Conservation (phyloP, 2,888 invertebrate genomes). For the Tetranychus truncatus region DNA sequence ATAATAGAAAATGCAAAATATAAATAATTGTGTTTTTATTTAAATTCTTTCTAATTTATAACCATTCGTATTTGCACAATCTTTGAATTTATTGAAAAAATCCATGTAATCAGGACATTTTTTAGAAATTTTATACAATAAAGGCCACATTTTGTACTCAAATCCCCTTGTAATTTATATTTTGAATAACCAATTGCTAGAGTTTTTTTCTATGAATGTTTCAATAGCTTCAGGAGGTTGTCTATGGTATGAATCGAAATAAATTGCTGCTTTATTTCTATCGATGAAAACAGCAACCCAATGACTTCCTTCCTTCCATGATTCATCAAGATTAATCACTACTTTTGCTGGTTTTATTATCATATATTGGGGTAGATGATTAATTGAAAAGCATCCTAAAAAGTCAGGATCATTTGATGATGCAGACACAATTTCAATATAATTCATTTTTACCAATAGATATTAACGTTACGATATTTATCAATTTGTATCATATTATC, state of each 20-base stretch:
- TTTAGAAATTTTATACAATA: neutral
- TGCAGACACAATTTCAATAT: too few relatives aligned
- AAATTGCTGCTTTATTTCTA: neutral
- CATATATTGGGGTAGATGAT: too few relatives aligned
- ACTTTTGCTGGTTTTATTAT: too few relatives aligned
- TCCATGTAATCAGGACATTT: neutral
- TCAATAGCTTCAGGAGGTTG: neutral
- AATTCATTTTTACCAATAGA: neutral
- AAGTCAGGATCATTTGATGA: too few relatives aligned
- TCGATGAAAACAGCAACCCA: neutral
- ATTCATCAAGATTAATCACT: too few relatives aligned
- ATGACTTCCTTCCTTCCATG: neutral
- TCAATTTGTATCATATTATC: too few relatives aligned
- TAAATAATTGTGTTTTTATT: too few relatives aligned
- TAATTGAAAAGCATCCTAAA: too few relatives aligned
- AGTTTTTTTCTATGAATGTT: neutral
- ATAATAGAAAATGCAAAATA: too few relatives aligned
- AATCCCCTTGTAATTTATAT: neutral
- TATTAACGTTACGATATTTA: neutral
- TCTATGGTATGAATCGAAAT: neutral
- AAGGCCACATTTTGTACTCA: neutral
- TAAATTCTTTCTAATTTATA: too few relatives aligned
- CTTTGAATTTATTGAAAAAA: too few relatives aligned
- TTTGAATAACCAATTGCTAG: neutral
- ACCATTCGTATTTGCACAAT: too few relatives aligned